These are phyloP conservation scores for Ptychodera flava DNA, from an alignment of 35 echinoderm and acorn worm genomes.

Conservation along the genomic window DNA sequence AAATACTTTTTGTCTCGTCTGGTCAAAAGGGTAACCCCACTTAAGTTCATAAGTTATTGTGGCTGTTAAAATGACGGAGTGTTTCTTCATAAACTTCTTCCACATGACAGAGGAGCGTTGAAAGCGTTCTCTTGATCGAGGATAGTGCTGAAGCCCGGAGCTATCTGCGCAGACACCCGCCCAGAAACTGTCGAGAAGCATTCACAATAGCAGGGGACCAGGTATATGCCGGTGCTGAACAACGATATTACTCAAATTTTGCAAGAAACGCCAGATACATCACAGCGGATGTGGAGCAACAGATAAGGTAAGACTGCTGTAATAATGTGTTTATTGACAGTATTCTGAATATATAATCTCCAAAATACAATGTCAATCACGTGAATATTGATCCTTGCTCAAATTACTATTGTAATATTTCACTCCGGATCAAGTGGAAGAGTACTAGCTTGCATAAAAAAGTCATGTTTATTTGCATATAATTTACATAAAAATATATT, in stretches of 20 bases:
- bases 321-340: too few relatives aligned
- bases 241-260: constrained; percentile 57
- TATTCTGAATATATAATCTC: too few relatives aligned
- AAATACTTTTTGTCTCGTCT: too few relatives aligned
- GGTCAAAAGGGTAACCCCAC: neutral
- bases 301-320: constrained; percentile 77
- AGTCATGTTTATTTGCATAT: too few relatives aligned
- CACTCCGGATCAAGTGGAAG: too few relatives aligned
- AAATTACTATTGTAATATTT: too few relatives aligned
- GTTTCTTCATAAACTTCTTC: too few relatives aligned
- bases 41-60: neutral
- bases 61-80: too few relatives aligned
- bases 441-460: too few relatives aligned
- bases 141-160: constrained; percentile 52
- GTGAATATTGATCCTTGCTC: too few relatives aligned
- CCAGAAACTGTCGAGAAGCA: constrained; percentile 65
- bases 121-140: constrained; percentile 68
- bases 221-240: constrained; percentile 61
- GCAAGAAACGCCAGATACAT: constrained; percentile 50
- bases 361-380: too few relatives aligned
- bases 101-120: constrained; percentile 62
- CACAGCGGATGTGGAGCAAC: constrained; percentile 52
- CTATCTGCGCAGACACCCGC: constrained; percentile 38
- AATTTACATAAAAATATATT: too few relatives aligned
- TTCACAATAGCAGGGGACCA: constrained; percentile 87